Percentiles rank a stretch among this genome's conserved stretches.
These are phyloP conservation scores for Strigamia maritima DNA, from an alignment of 2,888 invertebrate species.

Conservation along the genomic window DNA sequence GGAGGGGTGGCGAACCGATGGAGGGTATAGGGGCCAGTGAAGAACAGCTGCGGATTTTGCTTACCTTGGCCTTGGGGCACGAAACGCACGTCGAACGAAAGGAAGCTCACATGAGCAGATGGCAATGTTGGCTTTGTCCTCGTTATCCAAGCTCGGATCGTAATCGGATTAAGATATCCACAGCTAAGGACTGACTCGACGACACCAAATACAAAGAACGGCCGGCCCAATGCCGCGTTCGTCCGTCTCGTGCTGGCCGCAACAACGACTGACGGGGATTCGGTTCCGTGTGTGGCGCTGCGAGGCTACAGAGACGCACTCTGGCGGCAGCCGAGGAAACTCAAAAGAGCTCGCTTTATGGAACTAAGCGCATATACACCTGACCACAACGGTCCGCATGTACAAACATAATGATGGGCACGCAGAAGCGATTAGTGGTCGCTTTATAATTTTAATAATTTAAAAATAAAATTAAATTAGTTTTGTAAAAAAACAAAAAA, in stretches of 20 bases:
- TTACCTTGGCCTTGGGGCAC: constrained; percentile 34
- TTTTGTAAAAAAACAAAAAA: not conserved
- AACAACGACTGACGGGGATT: constrained; percentile 1
- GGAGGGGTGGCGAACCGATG: not conserved
- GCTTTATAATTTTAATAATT: not conserved
- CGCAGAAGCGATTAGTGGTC: not conserved
- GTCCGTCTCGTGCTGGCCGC: constrained; percentile 25
- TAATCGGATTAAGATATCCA: constrained; percentile 21
- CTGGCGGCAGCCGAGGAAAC: not conserved
- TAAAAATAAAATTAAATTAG: not conserved
- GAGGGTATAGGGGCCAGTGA: not conserved
- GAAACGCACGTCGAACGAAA: not conserved
- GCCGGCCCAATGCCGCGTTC: not conserved
- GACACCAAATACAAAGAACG: not conserved
- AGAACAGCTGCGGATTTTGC: constrained; percentile 25
- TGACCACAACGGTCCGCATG: not conserved
- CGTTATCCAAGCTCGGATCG: not conserved
- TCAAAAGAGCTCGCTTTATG: not conserved
- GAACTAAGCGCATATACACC: not conserved
- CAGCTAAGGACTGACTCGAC: not conserved
- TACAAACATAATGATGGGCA: not conserved
- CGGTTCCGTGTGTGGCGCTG: constrained; percentile 25
- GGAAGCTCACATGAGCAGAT: not conserved
- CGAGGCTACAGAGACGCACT: not conserved
- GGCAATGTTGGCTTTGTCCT: not conserved